Evolutionary conservation across 2,113 vertebrate genomes (phyloP).

Genomic region (Cacatua alba): DNA sequence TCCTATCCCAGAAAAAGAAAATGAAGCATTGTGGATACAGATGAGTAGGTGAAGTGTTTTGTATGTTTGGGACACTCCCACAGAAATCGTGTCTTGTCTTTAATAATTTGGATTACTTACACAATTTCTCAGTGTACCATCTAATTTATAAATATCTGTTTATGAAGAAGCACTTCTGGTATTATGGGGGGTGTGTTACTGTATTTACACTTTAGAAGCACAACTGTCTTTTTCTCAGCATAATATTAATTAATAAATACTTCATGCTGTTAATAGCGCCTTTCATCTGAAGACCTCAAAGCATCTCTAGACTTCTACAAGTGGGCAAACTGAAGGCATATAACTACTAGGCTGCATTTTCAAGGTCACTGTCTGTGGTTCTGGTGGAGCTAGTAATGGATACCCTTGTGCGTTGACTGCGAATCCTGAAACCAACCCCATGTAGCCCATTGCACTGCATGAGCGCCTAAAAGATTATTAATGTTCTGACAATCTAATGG

Average conservation of each 20-base stretch:
- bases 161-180: not conserved
- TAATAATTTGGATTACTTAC: not conserved
- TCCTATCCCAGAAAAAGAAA: not conserved
- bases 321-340: not conserved
- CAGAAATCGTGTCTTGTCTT: not conserved
- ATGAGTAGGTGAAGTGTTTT: conserved; percentile 4
- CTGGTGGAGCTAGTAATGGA: not conserved
- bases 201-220: conserved; percentile 30
- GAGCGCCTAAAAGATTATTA: not conserved
- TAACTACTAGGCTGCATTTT: not conserved
- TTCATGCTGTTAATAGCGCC: not conserved
- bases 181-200: not conserved
- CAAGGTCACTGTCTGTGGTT: not conserved
- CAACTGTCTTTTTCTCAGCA: not conserved
- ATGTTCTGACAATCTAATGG: not conserved
- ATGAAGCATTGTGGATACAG: not conserved
- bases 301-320: not conserved
- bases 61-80: not conserved
- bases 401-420: fast-evolving
- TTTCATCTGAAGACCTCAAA: conserved; percentile 40
- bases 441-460: not conserved
- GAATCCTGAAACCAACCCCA: not conserved
- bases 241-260: conserved; percentile 25
- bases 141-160: conserved; percentile 13
- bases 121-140: not conserved